Conservation (phyloP, 2,113 vertebrate genomes). For the Lanius ludovicianus region DNA sequence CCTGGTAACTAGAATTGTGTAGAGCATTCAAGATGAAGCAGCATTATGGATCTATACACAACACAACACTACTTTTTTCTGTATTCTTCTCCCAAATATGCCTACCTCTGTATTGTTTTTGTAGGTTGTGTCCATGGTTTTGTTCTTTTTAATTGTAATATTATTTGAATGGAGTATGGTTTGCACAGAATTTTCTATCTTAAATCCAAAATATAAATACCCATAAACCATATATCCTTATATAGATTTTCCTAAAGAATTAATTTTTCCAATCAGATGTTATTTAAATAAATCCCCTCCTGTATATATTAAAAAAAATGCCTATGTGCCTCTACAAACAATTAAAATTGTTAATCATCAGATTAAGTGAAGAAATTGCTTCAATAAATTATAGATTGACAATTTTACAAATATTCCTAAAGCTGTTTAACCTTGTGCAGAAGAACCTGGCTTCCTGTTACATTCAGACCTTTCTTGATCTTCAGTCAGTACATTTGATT, state of each 20-base stretch:
- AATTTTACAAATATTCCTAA: not conserved
- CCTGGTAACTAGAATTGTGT: not conserved
- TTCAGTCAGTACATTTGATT: not conserved
- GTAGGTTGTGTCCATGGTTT: fast-evolving
- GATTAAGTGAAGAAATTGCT: not conserved
- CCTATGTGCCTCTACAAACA: not conserved
- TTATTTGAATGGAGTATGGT: not conserved
- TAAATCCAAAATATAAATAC: not conserved
- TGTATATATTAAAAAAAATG: not conserved
- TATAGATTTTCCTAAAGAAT: not conserved
- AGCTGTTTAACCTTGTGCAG: not conserved
- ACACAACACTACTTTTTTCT: not conserved
- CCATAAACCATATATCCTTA: not conserved
- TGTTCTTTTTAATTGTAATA: not conserved
- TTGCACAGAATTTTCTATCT: not conserved
- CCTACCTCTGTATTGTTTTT: not conserved
- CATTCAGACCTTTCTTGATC: not conserved
- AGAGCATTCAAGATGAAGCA: not conserved
- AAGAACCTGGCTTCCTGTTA: not conserved
- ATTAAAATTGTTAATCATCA: not conserved
- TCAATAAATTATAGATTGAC: not conserved
- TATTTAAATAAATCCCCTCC: not conserved
- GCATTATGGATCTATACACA: not conserved
- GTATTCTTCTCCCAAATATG: not conserved
- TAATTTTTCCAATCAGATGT: not conserved